Evolutionary conservation across 2,888 invertebrate species (phyloP).

Genomic region (Drosophila imparisetae): DNA sequence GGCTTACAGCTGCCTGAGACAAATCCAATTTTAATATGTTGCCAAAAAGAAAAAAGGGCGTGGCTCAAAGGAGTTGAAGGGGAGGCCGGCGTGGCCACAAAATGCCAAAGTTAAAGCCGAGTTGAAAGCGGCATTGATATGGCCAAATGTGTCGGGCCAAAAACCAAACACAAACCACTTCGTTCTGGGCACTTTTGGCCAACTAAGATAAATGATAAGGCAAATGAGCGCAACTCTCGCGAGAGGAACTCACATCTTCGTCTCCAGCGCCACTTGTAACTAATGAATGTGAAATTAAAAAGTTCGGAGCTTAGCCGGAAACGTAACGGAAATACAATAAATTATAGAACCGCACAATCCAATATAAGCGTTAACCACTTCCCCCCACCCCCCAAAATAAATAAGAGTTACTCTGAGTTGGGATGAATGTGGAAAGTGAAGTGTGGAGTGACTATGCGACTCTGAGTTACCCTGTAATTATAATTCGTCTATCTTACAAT

Average conservation of each 20-base stretch:
- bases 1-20: constrained; percentile 51
- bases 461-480: neutral
- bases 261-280: constrained; percentile 39
- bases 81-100: constrained; percentile 51
- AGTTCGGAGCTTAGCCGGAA: constrained; percentile 49
- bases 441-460: neutral
- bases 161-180: constrained; percentile 31
- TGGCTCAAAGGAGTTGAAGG: neutral
- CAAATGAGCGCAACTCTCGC: constrained; percentile 40
- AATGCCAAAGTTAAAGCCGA: constrained; percentile 45
- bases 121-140: constrained; percentile 65
- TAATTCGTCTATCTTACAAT: neutral
- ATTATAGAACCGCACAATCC: constrained; percentile 65
- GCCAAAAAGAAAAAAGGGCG: neutral
- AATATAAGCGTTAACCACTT: constrained; percentile 38
- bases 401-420: neutral
- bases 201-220: constrained; percentile 78
- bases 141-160: constrained; percentile 44
- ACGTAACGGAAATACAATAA: constrained; percentile 62
- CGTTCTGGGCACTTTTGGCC: constrained; percentile 45
- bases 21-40: constrained; percentile 70
- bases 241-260: neutral
- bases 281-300: constrained; percentile 74
- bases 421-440: neutral
- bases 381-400: constrained; percentile 1